These are phyloP conservation scores for Danionella dracula DNA, from an alignment of 2,797 vertebrate species.

Conservation along the genomic window DNA sequence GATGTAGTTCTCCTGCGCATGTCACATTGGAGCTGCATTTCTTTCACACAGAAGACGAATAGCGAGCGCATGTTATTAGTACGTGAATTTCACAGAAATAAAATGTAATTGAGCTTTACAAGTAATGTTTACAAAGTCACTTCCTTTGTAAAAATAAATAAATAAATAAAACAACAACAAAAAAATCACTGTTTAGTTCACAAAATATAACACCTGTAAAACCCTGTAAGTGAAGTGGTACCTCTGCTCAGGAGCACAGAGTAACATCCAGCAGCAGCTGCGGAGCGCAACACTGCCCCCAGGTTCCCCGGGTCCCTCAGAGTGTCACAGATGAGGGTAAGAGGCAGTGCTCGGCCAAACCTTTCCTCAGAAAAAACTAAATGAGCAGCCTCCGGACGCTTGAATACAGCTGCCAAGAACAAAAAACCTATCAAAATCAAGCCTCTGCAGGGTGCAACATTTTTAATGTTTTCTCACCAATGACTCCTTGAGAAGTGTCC, in stretches of 20 bases:
- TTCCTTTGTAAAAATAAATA: too few species aligned
- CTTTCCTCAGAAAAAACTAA: constrained; percentile 69
- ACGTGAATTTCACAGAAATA: too few species aligned
- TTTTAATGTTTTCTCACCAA: constrained; percentile 69
- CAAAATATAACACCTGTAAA: background rate
- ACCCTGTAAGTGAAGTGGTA: constrained; percentile 42
- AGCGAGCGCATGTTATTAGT: too few species aligned
- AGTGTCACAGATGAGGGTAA: constrained; percentile 89
- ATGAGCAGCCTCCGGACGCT: constrained; percentile 71
- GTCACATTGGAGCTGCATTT: too few species aligned
- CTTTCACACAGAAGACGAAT: too few species aligned
- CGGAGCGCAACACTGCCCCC: constrained; percentile 85
- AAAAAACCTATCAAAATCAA: too few species aligned
- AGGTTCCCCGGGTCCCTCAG: constrained; percentile 91
- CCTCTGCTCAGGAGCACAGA: constrained; percentile 88
- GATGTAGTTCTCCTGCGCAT: too few species aligned
- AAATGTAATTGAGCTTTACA: too few species aligned
- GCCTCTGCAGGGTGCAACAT: background rate
- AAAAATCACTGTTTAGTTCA: too few species aligned
- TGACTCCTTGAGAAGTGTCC: constrained; percentile 78
- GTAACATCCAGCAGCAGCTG: constrained; percentile 84
- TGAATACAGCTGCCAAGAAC: constrained; percentile 78
- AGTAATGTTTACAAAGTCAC: too few species aligned
- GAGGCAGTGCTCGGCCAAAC: constrained; percentile 60
- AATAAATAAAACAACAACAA: too few species aligned